Conservation (phyloP, 1,140 invertebrate species). For the Drosophila willistoni region DNA sequence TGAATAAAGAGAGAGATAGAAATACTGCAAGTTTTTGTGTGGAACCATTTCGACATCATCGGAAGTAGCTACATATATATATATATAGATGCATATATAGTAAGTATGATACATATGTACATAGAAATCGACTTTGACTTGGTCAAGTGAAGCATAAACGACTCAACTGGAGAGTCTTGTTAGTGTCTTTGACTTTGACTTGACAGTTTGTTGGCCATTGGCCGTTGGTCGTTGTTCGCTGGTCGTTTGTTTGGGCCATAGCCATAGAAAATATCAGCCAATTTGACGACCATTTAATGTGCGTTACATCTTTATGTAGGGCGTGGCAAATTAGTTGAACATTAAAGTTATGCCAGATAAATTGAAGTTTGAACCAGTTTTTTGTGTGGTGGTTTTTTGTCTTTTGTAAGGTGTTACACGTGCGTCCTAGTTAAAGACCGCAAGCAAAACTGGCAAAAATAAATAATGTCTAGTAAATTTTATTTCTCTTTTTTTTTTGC, state of each 20-base stretch:
- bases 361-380: constrained; percentile 40
- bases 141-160: constrained; percentile 5
- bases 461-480: constrained; percentile 54
- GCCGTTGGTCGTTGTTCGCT: constrained; percentile 1
- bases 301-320: constrained; percentile 7
- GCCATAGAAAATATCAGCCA: constrained; percentile 26
- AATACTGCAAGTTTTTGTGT: constrained; percentile 7
- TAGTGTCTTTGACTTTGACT: constrained; percentile 65
- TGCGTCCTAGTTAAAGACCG: constrained; percentile 50
- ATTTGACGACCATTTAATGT: constrained; percentile 42
- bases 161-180: constrained; percentile 46
- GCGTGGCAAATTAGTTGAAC: constrained; percentile 53
- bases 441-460: constrained; percentile 25
- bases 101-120: neutral
- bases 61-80: neutral
- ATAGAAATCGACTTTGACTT: neutral
- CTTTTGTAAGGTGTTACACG: constrained; percentile 59
- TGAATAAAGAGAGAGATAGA: neutral
- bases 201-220: constrained; percentile 19
- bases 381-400: neutral
- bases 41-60: neutral
- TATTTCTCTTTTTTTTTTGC: neutral
- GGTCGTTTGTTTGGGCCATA: constrained; percentile 35
- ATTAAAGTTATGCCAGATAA: constrained; percentile 50
- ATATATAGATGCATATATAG: neutral